Percentiles rank a stretch among this genome's conserved stretches.
Conservation (phyloP, 2,797 vertebrate genomes). For the Huso huso region DNA sequence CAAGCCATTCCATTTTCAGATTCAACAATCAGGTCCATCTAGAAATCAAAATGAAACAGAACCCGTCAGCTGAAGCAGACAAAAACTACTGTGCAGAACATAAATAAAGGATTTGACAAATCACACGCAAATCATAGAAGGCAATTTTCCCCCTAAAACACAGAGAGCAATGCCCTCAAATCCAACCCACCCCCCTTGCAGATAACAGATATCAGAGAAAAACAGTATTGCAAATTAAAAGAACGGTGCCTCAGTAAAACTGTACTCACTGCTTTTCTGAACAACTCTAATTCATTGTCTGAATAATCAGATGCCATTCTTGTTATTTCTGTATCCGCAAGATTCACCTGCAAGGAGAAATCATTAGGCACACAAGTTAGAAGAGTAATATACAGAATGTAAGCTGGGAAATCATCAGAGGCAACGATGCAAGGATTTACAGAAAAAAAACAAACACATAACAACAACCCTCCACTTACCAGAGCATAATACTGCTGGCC, state of each 20-base stretch:
- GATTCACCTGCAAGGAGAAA: constrained; percentile 69
- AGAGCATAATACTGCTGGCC: constrained; percentile 72
- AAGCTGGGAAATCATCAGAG: not conserved
- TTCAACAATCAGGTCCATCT: constrained; percentile 84
- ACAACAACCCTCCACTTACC: constrained; percentile 49
- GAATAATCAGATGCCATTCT: constrained; percentile 86
- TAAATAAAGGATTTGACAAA: too few relatives aligned
- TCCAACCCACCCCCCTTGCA: too few relatives aligned
- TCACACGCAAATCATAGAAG: too few relatives aligned
- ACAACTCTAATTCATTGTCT: constrained; percentile 86
- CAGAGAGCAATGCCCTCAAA: too few relatives aligned
- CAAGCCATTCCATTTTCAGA: constrained; percentile 79
- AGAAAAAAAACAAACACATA: not conserved
- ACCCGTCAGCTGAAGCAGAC: not conserved
- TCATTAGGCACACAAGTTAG: not conserved
- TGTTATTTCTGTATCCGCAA: constrained; percentile 77
- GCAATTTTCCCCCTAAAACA: too few relatives aligned
- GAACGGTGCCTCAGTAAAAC: not conserved
- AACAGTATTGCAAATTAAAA: too few relatives aligned
- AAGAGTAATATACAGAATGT: not conserved
- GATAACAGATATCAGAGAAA: too few relatives aligned
- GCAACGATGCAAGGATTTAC: not conserved
- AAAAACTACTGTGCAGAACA: constrained; percentile 8
- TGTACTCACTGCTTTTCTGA: constrained; percentile 82
- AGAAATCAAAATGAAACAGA: constrained; percentile 17